A percentile compares a stretch with the other conserved stretches of the same genome.
Evolutionary conservation across 2,888 invertebrate species (phyloP).

Genomic region (Eristalis intricaria): DNA sequence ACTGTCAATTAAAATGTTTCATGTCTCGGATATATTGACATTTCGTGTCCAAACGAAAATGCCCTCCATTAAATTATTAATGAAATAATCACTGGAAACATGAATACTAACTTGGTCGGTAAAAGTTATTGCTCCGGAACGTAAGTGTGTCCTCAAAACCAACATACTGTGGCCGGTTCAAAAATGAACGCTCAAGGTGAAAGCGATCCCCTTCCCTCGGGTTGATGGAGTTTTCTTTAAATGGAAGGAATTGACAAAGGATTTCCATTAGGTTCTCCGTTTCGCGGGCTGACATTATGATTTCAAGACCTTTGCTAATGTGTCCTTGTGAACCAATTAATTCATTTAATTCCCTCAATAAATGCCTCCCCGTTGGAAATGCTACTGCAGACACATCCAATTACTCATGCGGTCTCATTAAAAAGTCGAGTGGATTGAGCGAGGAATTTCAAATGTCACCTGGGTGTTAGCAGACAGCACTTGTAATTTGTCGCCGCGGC

Average conservation of each 20-base stretch:
- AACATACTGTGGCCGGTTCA: background rate
- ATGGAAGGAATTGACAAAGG: background rate
- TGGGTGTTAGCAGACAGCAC: background rate
- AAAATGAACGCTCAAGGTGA: no score
- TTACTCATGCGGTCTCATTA: conserved; percentile 1
- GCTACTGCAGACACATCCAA: background rate
- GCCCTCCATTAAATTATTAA: background rate
- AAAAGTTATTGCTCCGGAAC: background rate
- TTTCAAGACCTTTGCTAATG: background rate
- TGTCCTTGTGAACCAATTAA: background rate
- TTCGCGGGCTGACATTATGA: background rate
- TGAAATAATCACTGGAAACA: background rate
- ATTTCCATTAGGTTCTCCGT: background rate
- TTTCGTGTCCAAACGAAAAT: background rate
- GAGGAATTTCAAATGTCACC: background rate
- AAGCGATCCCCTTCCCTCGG: background rate
- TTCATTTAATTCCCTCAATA: conserved; percentile 15
- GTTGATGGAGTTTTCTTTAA: background rate
- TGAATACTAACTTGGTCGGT: no score
- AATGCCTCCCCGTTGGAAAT: background rate
- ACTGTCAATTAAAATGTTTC: background rate
- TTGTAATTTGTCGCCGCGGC: background rate
- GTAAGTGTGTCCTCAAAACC: background rate
- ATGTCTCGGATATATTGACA: background rate
- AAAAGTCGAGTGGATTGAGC: background rate